phyloP scores from a whole-genome alignment of 2,797 vertebrate genomes.

The Sphaeramia orbicularis region DNA sequence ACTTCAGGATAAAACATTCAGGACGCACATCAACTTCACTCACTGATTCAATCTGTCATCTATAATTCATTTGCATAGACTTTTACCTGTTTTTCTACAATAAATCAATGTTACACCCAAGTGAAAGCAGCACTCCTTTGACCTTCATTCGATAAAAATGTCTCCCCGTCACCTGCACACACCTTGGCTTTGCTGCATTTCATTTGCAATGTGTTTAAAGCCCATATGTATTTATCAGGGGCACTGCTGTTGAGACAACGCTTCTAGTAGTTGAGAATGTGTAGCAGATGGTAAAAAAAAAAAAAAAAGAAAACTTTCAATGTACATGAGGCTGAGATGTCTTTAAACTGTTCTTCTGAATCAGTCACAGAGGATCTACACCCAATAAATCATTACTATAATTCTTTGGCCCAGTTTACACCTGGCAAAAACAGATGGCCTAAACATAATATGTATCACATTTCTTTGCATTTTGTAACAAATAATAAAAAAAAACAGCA shows the following conservation, averaged over 20 bases:
- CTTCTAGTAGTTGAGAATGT: slow-evolving; percentile 5
- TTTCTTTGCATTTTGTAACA: no score
- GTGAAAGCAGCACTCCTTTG: neutral
- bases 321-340: slow-evolving; percentile 1
- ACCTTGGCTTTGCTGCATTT: slow-evolving; percentile 8
- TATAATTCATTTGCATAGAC: neutral
- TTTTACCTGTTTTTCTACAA: neutral
- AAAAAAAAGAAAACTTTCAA: neutral
- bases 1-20: neutral
- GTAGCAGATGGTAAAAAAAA: slow-evolving; percentile 39
- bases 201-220: slow-evolving; percentile 23
- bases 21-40: neutral
- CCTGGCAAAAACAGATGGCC: no score
- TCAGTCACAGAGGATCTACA: slow-evolving; percentile 19
- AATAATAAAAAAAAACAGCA: no score
- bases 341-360: slow-evolving; percentile 9
- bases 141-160: no score
- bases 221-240: slow-evolving; percentile 19
- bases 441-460: no score
- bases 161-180: slow-evolving; percentile 2
- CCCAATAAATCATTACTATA: neutral
- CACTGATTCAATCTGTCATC: neutral
- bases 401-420: no score
- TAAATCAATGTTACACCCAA: neutral
- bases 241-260: slow-evolving; percentile 17